Base-by-base conservation (phyloP, 2,113 vertebrate species). In the Circaetus cinerascens region DNA sequence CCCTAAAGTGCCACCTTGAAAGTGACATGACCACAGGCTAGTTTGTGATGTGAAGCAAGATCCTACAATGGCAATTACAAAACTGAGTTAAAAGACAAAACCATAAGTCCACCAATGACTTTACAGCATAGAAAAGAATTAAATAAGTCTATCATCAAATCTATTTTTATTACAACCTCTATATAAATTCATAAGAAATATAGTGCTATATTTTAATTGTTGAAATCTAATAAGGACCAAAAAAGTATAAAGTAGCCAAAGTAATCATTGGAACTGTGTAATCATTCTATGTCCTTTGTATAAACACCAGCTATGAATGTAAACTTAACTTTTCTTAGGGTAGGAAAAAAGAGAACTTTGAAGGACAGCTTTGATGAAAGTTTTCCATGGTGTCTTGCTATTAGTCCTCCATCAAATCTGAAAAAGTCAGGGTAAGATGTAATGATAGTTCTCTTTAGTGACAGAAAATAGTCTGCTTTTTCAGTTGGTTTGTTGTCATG, bases 401-500 rank as follows among this genome's bases (percentile, higher is more conserved):
- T 85, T 56, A 93, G 64, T 67, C 15, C 74, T 78, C 27, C 56
- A 87, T 60, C 64, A 82, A 60, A 51, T 60, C 62, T 68, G 22
- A 41, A 83, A 71, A 77, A 79, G 36, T 40, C 29, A 23, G 29
- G 40, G 34, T 26, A 43, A 78, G 53, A 64, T 79, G 29, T 23
- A 93, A 85, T 75, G 84, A 81, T 51, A 55, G 48, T 5, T 90
- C 71, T 94, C 68, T 56, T 67, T 18, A 68, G 55, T 27, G 36
- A 75, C 41, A 91, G 55, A 87, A 94, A 85, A 60, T 46, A 89
- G 12, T 36, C 59, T 60, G 27, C 56, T 89, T 93, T 96, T 75
- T 53, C 36, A 68, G 69, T 78, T 75, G 40, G 34, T 88, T 92
- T 93, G 92, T 96, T 95, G 81, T 85, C 81, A 86, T 68, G 87